phyloP scores from a whole-genome alignment of 2,113 vertebrate genomes.

The Macrotus californicus region DNA sequence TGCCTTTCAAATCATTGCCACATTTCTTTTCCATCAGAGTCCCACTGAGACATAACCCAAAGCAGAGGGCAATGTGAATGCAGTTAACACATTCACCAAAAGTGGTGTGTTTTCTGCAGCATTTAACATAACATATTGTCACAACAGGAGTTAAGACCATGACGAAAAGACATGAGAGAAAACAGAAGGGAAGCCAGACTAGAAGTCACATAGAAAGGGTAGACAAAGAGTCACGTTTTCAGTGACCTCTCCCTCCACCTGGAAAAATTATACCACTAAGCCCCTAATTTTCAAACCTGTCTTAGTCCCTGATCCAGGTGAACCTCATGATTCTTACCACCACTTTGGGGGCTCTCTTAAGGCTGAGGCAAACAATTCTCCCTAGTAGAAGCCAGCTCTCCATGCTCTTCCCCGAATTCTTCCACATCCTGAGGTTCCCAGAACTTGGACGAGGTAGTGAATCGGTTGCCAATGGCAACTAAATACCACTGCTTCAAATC shows the following conservation, averaged over 20 bases:
- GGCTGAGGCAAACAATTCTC: background rate
- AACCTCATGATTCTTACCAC: background rate
- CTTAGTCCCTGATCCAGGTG: background rate
- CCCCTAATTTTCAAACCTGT: background rate
- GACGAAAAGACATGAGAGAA: background rate
- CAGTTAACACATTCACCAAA: background rate
- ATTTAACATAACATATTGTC: background rate
- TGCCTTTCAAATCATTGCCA: background rate
- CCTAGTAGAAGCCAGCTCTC: background rate
- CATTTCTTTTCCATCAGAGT: background rate
- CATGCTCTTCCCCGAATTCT: background rate
- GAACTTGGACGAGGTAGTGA: background rate
- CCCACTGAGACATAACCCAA: background rate
- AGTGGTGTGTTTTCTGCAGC: background rate
- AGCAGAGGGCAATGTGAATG: background rate
- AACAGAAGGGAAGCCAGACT: background rate
- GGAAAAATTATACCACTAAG: background rate
- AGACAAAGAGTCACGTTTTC: background rate
- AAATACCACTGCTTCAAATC: conserved; percentile 1
- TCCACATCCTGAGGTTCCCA: background rate
- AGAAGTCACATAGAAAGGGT: background rate
- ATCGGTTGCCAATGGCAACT: conserved; percentile 14
- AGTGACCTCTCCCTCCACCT: background rate
- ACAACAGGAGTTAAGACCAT: background rate
- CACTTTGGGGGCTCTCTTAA: background rate